Conservation (phyloP, 2,888 invertebrate genomes). For the Allygus modestus region DNA sequence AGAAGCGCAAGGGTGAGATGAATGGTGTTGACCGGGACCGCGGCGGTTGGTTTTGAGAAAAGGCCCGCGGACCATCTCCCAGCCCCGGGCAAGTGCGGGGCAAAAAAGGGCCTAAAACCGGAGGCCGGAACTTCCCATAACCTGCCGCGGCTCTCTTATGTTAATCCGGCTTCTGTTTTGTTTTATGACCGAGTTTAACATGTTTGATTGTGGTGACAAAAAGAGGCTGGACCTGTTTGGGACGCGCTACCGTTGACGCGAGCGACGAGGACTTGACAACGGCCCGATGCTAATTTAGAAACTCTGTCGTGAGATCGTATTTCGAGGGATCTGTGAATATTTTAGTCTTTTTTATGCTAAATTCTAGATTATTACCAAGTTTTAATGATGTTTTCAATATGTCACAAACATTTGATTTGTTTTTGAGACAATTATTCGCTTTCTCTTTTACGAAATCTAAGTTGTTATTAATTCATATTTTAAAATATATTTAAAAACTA, state of each 20-base stretch:
- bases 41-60: neutral
- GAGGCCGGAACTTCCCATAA: constrained; percentile 29
- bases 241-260: constrained; percentile 11
- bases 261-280: neutral
- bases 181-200: constrained; percentile 40
- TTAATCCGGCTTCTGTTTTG: constrained; percentile 30
- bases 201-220: constrained; percentile 37
- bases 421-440: too few relatives aligned
- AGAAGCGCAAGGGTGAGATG: neutral
- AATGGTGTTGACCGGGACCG: neutral
- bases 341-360: too few relatives aligned
- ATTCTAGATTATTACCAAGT: too few relatives aligned
- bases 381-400: too few relatives aligned
- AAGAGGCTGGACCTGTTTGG: constrained; percentile 17
- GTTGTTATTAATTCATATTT: too few relatives aligned
- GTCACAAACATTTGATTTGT: too few relatives aligned
- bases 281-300: neutral
- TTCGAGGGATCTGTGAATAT: too few relatives aligned
- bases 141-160: constrained; percentile 9
- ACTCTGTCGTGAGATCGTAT: neutral
- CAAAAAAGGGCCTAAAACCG: constrained; percentile 35
- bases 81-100: constrained; percentile 10
- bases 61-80: neutral
- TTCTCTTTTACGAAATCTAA: too few relatives aligned
- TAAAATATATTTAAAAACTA: too few relatives aligned